Conservation (phyloP, 1,140 invertebrate species). For the Battus philenor region DNA sequence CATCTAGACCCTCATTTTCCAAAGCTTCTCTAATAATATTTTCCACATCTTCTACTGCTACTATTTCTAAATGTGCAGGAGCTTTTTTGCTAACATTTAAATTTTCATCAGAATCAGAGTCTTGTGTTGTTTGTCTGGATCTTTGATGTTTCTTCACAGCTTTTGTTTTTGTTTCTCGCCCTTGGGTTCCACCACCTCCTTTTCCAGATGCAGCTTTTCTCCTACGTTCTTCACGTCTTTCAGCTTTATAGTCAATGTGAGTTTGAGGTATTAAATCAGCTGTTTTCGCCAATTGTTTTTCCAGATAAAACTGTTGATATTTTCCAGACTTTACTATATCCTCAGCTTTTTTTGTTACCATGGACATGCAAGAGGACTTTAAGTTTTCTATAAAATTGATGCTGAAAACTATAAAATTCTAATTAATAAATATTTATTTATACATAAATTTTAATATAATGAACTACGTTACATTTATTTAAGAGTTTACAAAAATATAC, state of each 20-base stretch:
- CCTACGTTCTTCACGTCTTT: slow-evolving; percentile 90
- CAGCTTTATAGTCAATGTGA: slow-evolving; percentile 79
- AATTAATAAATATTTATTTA: slow-evolving; percentile 14
- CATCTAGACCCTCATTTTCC: slow-evolving; percentile 80
- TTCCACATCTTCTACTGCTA: slow-evolving; percentile 83
- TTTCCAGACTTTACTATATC: slow-evolving; percentile 81
- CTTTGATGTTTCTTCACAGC: slow-evolving; percentile 88
- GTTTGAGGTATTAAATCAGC: slow-evolving; percentile 49
- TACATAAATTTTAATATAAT: slow-evolving; percentile 11
- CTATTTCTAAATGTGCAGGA: slow-evolving; percentile 76
- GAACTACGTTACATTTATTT: background rate
- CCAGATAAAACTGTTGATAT: slow-evolving; percentile 79
- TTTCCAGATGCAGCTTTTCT: slow-evolving; percentile 92
- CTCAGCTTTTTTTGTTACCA: slow-evolving; percentile 85
- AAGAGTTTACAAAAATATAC: background rate
- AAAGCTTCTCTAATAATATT: slow-evolving; percentile 79
- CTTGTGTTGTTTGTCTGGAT: slow-evolving; percentile 67
- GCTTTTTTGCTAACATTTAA: slow-evolving; percentile 52
- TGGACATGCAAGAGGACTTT: slow-evolving; percentile 80
- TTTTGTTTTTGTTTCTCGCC: slow-evolving; percentile 96
- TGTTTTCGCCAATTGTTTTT: slow-evolving; percentile 77
- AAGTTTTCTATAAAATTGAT: slow-evolving; percentile 83
- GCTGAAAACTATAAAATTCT: slow-evolving; percentile 77
- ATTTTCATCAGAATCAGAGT: slow-evolving; percentile 81
- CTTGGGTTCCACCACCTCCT: slow-evolving; percentile 92